These are phyloP conservation scores for Morinoia aosen DNA, from an alignment of 2,888 invertebrate species.

Conservation along the genomic window DNA sequence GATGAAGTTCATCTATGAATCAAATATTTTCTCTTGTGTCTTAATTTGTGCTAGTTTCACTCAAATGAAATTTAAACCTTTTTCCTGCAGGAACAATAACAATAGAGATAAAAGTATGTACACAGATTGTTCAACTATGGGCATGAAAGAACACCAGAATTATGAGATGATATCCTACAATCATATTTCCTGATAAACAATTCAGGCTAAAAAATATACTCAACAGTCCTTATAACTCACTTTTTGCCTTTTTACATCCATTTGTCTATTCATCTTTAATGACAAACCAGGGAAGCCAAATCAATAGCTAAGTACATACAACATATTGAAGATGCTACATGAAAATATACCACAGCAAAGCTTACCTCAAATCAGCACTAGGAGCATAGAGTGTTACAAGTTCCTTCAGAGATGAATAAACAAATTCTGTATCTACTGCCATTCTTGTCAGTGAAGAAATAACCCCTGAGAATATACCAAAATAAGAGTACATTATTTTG, in stretches of 20 bases:
- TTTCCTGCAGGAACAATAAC: no score
- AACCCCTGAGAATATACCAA: neutral
- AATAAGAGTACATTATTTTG: neutral
- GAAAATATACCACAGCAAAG: neutral
- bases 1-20: no score
- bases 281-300: no score
- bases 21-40: no score
- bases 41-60: no score
- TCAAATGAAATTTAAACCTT: no score
- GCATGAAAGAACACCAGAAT: neutral
- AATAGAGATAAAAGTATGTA: no score
- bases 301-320: neutral
- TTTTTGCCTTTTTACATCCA: neutral
- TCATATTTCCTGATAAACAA: neutral
- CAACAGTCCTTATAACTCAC: neutral
- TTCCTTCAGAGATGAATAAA: constrained; percentile 54
- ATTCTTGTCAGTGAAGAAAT: neutral
- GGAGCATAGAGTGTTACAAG: constrained; percentile 38
- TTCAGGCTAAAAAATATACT: neutral
- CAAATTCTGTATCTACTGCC: constrained; percentile 52
- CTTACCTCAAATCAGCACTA: constrained; percentile 50
- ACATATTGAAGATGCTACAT: neutral
- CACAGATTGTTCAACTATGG: neutral
- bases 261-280: neutral
- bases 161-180: no score